Conservation (phyloP, 1,140 invertebrate species). For the Probaryconus sp. region DNA sequence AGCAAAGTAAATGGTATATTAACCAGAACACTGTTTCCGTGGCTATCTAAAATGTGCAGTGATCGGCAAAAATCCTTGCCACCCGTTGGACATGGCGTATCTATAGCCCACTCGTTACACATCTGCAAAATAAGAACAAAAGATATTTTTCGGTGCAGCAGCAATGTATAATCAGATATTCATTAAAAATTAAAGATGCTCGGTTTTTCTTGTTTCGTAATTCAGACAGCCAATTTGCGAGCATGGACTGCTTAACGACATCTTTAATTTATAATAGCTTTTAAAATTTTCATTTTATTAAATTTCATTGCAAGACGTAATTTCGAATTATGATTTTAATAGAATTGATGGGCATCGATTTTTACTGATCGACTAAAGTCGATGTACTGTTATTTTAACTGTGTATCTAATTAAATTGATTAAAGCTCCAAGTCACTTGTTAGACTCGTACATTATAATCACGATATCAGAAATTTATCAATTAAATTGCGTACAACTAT, state of each 20-base stretch:
- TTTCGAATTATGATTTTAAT: conserved; percentile 1
- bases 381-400: conserved; percentile 6
- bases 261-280: conserved; percentile 20
- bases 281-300: conserved; percentile 2
- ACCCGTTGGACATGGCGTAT: conserved; percentile 81
- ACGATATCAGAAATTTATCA: not conserved
- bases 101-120: conserved; percentile 83
- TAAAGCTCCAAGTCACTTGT: not conserved
- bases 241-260: conserved; percentile 10
- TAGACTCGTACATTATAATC: conserved; percentile 1
- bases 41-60: conserved; percentile 82
- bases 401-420: too few species aligned
- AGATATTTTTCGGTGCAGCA: conserved; percentile 6
- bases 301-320: not conserved
- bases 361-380: not conserved
- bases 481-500: not conserved
- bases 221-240: not conserved
- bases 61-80: conserved; percentile 83
- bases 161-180: conserved; percentile 24
- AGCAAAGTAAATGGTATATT: conserved; percentile 53
- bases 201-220: not conserved
- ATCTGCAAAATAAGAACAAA: conserved; percentile 68
- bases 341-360: conserved; percentile 12
- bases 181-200: conserved; percentile 39
- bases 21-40: conserved; percentile 80